phyloP scores from a whole-genome alignment of 2,113 vertebrate genomes.

The Rissa tridactyla region DNA sequence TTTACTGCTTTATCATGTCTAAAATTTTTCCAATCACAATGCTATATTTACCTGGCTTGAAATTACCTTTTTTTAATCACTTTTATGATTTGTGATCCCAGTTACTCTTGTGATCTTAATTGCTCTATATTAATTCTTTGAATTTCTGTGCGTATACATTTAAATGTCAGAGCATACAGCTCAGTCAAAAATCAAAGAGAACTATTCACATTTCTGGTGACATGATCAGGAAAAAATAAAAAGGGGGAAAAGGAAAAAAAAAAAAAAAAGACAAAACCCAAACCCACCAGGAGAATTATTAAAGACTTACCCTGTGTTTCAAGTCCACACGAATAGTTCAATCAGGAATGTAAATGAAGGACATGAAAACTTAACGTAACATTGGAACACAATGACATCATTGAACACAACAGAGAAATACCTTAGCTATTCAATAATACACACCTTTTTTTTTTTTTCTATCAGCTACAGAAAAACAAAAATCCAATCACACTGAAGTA shows the following conservation, averaged over 20 bases:
- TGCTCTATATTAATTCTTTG: background rate
- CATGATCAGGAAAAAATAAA: background rate
- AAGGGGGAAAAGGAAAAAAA: background rate
- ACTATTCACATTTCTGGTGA: background rate
- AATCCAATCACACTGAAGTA: background rate
- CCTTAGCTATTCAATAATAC: background rate
- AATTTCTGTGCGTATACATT: accelerated
- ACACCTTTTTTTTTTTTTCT: background rate
- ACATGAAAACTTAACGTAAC: background rate
- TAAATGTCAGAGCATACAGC: background rate
- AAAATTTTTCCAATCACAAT: background rate
- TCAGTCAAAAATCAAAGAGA: background rate
- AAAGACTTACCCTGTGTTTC: background rate
- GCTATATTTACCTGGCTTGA: background rate
- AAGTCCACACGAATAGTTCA: background rate
- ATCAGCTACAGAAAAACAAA: background rate
- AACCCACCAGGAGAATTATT: background rate
- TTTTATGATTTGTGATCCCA: background rate
- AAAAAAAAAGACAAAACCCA: background rate
- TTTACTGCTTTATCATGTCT: background rate
- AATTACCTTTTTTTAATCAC: background rate
- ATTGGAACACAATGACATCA: background rate
- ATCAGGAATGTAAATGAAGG: background rate
- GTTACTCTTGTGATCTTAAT: background rate
- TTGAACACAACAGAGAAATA: background rate